Base-by-base conservation (phyloP, 1,140 invertebrate genomes). In the Cotesia typhae region DNA sequence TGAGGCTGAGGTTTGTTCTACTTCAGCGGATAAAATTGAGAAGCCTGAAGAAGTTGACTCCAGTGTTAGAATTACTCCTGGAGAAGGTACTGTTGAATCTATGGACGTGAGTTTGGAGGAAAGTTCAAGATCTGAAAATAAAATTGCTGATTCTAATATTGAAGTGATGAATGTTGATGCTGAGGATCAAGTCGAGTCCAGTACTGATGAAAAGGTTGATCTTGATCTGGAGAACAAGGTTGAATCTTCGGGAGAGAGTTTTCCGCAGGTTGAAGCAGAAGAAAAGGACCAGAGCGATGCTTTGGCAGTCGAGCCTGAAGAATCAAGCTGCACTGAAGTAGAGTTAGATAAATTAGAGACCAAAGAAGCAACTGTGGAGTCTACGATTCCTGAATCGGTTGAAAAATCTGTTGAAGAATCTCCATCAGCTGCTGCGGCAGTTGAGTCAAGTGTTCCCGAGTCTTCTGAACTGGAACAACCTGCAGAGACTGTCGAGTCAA, bases 131-230 rank as follows among this genome's bases (percentile, higher is more conserved):
- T 67, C 59, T 9, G 71, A 72, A 4, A 67, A 59, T 38, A 53
- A 0, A 41, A 51, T 57, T 67, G 4, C 36, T 6, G 61, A 81
- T 67, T 82, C 76, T 70, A 75, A 81, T 77, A 84, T 84, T 73
- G 75, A 83, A 78, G 6, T 0, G 69, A 71, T 65, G 67, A 53
- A 77, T 74, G 78, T 78, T 70, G 78, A 81, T 60, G 83, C 81
- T 65, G 83, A 86, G 75, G 72, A 59, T 52, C 37, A 61, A 64
- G 5, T 38, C 9, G 66, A 81, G 67, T 83, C 76, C 68, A 75
- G 80, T 76, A 84, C 85, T 73, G 76, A 83, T 51, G 83, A 83
- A 78, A 80, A 81, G 73, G 83, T 84, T 79, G 77, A 76, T 35
- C 67, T 77, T 59, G 57, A 78, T 70, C 51, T 52, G 4, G n/a